These are phyloP conservation scores for Chondrosia reniformis DNA, from an alignment of 37 sponge, comb jelly and placozoan species.

Conservation along the genomic window DNA sequence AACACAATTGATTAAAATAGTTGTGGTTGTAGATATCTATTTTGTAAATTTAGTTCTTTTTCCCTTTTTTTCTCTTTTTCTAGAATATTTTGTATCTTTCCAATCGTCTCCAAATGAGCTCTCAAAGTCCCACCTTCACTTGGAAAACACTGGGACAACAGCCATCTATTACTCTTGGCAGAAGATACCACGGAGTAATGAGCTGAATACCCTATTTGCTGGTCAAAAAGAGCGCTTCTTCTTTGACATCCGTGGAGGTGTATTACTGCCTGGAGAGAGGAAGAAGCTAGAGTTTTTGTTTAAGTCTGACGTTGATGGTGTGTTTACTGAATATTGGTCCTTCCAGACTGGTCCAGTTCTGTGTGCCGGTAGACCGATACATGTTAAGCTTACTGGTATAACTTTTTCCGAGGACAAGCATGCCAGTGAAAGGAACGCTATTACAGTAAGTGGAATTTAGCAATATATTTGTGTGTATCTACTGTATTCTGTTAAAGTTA, in stretches of 20 bases:
- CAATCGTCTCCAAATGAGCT: conserved; percentile 10
- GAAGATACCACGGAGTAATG: conserved; percentile 58
- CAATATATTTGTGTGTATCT: too few relatives aligned
- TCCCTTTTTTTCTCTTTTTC: background rate
- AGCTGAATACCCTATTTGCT: conserved; percentile 50
- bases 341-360: conserved; percentile 82
- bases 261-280: conserved; percentile 78
- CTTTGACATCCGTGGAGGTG: conserved; percentile 89
- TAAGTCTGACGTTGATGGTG: conserved; percentile 85
- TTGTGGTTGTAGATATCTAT: too few relatives aligned
- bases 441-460: conserved; percentile 65
- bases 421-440: conserved; percentile 27
- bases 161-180: conserved; percentile 71
- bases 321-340: conserved; percentile 87
- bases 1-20: too few relatives aligned
- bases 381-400: conserved; percentile 80
- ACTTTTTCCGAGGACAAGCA: conserved; percentile 61
- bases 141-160: conserved; percentile 85
- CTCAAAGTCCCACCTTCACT: conserved; percentile 31
- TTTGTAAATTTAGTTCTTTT: background rate
- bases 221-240: conserved; percentile 86
- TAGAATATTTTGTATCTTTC: conserved; percentile 11
- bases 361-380: conserved; percentile 56
- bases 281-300: conserved; percentile 78
- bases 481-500: too few relatives aligned